Evolutionary conservation across 2,888 invertebrate species (phyloP).

Genomic region (Drosophila longiperda): DNA sequence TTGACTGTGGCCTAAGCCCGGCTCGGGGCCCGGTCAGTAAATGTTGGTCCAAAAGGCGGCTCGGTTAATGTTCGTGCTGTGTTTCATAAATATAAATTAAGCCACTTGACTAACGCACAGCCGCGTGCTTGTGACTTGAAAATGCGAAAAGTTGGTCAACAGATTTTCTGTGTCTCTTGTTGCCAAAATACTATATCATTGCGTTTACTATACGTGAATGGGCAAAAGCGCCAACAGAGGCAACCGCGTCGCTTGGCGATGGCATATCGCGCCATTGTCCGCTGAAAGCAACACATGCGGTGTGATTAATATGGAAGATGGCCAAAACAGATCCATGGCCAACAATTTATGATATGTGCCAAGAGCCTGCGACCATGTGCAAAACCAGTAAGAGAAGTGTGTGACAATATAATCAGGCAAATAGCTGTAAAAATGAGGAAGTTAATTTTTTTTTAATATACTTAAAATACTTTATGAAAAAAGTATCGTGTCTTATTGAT

Average conservation of each 20-base stretch:
- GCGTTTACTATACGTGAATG: conserved; percentile 16
- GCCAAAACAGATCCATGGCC: conserved; percentile 61
- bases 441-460: neutral
- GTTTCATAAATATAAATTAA: conserved; percentile 78
- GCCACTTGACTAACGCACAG: conserved; percentile 77
- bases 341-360: conserved; percentile 44
- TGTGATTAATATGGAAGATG: conserved; percentile 78
- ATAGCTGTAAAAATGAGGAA: conserved; percentile 4
- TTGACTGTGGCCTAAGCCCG: conserved; percentile 47
- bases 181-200: conserved; percentile 39
- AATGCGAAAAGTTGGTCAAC: conserved; percentile 68
- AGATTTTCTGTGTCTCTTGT: conserved; percentile 41
- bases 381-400: conserved; percentile 7
- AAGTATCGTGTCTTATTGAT: neutral
- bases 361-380: conserved; percentile 6
- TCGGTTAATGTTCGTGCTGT: conserved; percentile 65
- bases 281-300: conserved; percentile 77
- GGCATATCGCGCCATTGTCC: conserved; percentile 74
- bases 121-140: conserved; percentile 43
- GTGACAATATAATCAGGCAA: conserved; percentile 71
- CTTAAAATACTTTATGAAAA: no score
- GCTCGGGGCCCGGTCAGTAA: conserved; percentile 29
- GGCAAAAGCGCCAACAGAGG: conserved; percentile 12
- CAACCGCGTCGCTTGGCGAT: conserved; percentile 32
- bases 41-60: conserved; percentile 47